Conservation (phyloP, 2,888 invertebrate species). For the Diploptera punctata region DNA sequence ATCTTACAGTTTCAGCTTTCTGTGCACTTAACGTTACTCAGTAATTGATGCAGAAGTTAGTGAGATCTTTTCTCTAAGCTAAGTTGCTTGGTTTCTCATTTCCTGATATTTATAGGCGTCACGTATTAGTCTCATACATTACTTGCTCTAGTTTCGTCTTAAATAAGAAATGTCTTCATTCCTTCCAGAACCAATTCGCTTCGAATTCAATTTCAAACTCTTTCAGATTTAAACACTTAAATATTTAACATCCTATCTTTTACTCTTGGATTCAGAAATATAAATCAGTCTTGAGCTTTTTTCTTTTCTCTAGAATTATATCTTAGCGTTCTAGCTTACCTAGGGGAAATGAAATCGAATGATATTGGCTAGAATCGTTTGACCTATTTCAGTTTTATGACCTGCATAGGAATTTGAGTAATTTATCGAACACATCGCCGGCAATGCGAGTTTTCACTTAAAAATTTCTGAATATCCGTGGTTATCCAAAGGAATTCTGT, state of each 20-base stretch:
- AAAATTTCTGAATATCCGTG: no score
- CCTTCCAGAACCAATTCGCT: neutral
- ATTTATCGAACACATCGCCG: neutral
- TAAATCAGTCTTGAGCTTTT: neutral
- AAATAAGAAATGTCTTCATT: slow-evolving; percentile 10
- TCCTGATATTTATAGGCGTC: neutral
- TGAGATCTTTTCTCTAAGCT: no score
- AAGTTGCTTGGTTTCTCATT: neutral
- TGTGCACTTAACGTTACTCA: no score
- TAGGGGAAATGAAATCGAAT: neutral
- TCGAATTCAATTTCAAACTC: neutral
- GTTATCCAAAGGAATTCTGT: no score
- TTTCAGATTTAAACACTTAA: slow-evolving; percentile 14
- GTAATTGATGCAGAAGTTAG: neutral
- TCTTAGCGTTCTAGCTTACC: no score
- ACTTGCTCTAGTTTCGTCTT: neutral
- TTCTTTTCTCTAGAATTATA: no score
- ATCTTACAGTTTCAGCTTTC: no score
- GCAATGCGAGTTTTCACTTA: no score
- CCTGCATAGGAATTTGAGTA: neutral
- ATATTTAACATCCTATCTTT: slow-evolving; percentile 11
- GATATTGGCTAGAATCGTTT: neutral
- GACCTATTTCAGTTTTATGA: neutral
- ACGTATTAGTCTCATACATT: neutral
- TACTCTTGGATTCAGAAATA: no score